A percentile compares a stretch with the other conserved stretches of the same genome.
These are phyloP conservation scores for Hucho hucho DNA, from an alignment of 2,113 vertebrate species.

Conservation along the genomic window DNA sequence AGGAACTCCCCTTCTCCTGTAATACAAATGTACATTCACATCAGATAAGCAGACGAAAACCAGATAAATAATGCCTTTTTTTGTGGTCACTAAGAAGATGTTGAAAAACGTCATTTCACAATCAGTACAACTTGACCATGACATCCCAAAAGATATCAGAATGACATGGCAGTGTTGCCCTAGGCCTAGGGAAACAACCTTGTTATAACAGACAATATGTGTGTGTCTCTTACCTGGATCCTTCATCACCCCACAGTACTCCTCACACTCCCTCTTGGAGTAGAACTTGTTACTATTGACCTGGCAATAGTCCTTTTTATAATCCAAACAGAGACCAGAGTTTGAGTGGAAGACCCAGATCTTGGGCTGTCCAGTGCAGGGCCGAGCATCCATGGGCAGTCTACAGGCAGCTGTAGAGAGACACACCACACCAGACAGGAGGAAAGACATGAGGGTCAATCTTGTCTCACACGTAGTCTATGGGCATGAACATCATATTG, in stretches of 20 bases:
- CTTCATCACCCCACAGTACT: slow-evolving; percentile 82
- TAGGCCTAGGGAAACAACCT: not conserved
- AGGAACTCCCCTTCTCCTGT: slow-evolving; percentile 43
- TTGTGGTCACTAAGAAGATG: no score
- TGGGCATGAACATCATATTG: no score
- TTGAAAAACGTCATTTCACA: no score
- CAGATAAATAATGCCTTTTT: no score
- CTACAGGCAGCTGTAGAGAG: slow-evolving; percentile 82
- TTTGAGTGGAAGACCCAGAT: slow-evolving; percentile 83
- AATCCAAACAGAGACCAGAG: slow-evolving; percentile 78
- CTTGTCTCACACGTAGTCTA: no score
- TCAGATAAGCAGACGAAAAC: not conserved
- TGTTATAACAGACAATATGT: not conserved
- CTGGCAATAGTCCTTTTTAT: slow-evolving; percentile 78
- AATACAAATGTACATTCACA: not conserved
- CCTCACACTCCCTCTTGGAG: slow-evolving; percentile 90
- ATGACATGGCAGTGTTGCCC: no score
- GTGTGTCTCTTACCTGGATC: slow-evolving; percentile 70
- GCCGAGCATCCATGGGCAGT: slow-evolving; percentile 72
- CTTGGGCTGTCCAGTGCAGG: slow-evolving; percentile 56
- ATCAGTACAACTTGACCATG: no score
- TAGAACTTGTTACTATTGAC: slow-evolving; percentile 93
- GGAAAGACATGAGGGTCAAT: not conserved
- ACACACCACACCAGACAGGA: not conserved
- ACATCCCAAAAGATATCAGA: no score